Base-by-base conservation (phyloP, 2,888 invertebrate species). In the Uloborus plumipes region DNA sequence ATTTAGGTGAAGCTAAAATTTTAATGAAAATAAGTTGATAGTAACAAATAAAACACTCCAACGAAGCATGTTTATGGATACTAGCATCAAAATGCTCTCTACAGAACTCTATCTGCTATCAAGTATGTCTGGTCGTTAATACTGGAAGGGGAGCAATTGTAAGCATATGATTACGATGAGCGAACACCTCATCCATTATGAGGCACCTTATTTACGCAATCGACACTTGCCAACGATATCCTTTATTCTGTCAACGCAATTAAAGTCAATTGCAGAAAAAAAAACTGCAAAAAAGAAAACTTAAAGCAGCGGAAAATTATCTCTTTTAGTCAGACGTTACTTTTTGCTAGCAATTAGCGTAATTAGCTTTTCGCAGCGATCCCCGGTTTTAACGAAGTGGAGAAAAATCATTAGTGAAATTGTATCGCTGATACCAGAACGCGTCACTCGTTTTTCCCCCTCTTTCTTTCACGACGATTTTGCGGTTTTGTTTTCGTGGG, bases 351-450 rank as follows among this genome's bases (percentile, higher is more conserved):
- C 81, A 82, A 82, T 82, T 82, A 82, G 76, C 75, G 81, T 82
- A 82, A 82, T 82, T 82, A 82, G 81, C 81, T 82, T 76, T 76
- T 82, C 71, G 70, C 65, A 61, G 71, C 51, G 53, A 55, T 70
- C 71, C 61, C 65, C 81, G 65, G 75, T 82, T 82, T 82, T 82
- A 82, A 82, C 76, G 81, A 82, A 76, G 81, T 71, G 66, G 81
- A 76, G 81, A 70, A 82, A 81, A 82, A 82, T 82, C 81, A 82
- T 82, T 82, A 82, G 76, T 71, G 81, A 76, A 82, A 82, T 82
- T 82, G 81, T 82, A 82, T 82, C 81, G 81, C 76, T 82, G 81
- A 76, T 71, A 76, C 69, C 59, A 74, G 67, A 55, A 74, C 75
- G 70, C 70, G 74, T 66, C 47, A 62, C 26, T 31, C 16, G 31